Base-by-base conservation (phyloP, 2,888 invertebrate species). In the Diogma glabrata region DNA sequence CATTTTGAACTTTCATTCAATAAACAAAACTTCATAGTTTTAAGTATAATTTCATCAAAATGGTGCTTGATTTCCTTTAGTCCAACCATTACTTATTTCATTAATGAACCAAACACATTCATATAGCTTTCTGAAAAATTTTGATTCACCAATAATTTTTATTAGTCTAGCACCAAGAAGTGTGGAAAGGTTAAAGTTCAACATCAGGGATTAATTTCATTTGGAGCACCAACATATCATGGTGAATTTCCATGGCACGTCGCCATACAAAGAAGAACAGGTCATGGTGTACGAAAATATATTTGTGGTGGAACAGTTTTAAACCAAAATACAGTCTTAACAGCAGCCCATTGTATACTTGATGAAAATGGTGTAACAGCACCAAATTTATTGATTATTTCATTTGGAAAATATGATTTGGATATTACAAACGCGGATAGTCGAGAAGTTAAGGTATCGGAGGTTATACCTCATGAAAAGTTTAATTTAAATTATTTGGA, bases 221-320 rank as follows among this genome's bases (percentile, higher is more conserved):
- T 20, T 10, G 40, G 40, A 5, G 20, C 19, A 9, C 2, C 6
- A 12, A 19, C n/a, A 5, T 6, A 7, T 6, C 40, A 12, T 9
- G 40, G 40, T 6, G 19, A 40, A n/a, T 40, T 20, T 40, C 40
- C 40, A 4, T 40, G 40, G 40, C 40, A 40, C n/a, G n/a, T 20
- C 1, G 40, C 40, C 2, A 40, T 40, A 6, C 14, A 20, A 2
- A 7, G 22, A 20, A 40, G 12, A 40, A 19, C 19, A 19, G 22
- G n/a, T 9, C 6, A 2, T 2, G 4, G 6, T 20, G 12, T 1
- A 40, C 2, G 19, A 7, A 40, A 19, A 20, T 40, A 40, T 19
- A 19, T 40, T 2, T 40, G 40, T 40, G 40, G 40, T 10, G 40
- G 40, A 17, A n/a, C 40, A 5, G 22, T 40, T 12, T 12, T 40